phyloP scores from a whole-genome alignment of 1,140 invertebrate species.

The Glossosoma conforme region DNA sequence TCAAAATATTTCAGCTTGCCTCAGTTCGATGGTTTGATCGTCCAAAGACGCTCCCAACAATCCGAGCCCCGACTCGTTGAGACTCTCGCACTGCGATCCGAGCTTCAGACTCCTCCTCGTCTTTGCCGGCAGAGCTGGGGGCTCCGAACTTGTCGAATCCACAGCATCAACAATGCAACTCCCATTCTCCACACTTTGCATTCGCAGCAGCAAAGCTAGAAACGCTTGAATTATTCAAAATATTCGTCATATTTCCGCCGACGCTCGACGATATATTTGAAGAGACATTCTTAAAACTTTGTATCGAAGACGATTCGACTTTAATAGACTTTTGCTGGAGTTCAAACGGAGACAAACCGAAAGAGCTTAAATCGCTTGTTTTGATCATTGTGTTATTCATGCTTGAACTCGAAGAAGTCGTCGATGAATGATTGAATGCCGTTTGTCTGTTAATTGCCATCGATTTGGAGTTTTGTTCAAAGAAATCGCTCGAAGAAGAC shows the following conservation, averaged over 20 bases:
- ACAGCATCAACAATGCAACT: slow-evolving; percentile 18
- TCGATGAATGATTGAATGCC: slow-evolving; percentile 48
- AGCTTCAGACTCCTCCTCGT: slow-evolving; percentile 33
- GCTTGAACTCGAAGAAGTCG: slow-evolving; percentile 46
- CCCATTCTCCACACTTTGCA: not conserved
- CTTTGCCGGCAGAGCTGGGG: slow-evolving; percentile 48
- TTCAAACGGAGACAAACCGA: slow-evolving; percentile 37
- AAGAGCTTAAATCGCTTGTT: slow-evolving; percentile 32
- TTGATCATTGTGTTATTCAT: slow-evolving; percentile 11
- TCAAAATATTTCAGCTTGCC: too few species aligned
- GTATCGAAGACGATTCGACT: slow-evolving; percentile 52
- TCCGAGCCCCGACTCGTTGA: slow-evolving; percentile 13
- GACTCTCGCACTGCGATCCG: slow-evolving; percentile 17
- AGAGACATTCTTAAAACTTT: slow-evolving; percentile 46
- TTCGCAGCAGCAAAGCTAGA: not conserved
- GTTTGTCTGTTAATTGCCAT: slow-evolving; percentile 12
- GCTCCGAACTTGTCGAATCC: slow-evolving; percentile 25
- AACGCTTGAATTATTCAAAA: slow-evolving; percentile 7
- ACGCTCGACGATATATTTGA: slow-evolving; percentile 8
- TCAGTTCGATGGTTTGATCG: slow-evolving; percentile 25
- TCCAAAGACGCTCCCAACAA: slow-evolving; percentile 15
- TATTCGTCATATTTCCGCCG: slow-evolving; percentile 12
- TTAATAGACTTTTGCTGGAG: slow-evolving; percentile 10
- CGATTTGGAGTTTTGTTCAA: slow-evolving; percentile 22
- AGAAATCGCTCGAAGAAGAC: slow-evolving; percentile 16